These are phyloP conservation scores for Epizoanthus scotinus DNA, from an alignment of 92 coral and sea anemone species.

Conservation along the genomic window DNA sequence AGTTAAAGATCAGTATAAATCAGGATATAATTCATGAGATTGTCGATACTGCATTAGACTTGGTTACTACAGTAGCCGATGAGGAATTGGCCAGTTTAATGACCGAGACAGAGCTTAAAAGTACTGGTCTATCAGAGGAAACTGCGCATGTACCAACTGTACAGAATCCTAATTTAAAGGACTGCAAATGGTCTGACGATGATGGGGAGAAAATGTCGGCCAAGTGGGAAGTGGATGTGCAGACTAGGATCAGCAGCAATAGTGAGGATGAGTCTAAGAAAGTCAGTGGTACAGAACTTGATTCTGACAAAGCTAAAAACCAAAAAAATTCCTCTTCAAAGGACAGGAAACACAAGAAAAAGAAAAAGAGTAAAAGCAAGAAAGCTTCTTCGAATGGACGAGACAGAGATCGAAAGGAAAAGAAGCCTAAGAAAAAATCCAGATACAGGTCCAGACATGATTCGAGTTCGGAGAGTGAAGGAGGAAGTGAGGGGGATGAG, in stretches of 20 bases:
- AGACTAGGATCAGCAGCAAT: slow-evolving; percentile 11
- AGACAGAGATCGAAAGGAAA: slow-evolving; percentile 1
- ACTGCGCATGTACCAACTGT: not conserved
- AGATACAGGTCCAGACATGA: slow-evolving; percentile 8
- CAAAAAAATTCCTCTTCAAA: slow-evolving; percentile 16
- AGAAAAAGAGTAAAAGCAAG: slow-evolving; percentile 25
- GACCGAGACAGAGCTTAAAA: not conserved
- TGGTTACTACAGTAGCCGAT: not conserved
- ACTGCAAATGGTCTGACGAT: slow-evolving; percentile 21
- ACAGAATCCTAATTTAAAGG: not conserved
- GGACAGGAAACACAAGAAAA: slow-evolving; percentile 54
- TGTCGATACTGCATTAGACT: not conserved
- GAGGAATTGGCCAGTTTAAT: not conserved
- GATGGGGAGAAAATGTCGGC: not conserved
- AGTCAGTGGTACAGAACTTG: not conserved
- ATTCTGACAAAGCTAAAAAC: slow-evolving; percentile 1
- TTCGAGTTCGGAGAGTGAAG: slow-evolving; percentile 23
- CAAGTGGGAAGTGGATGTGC: slow-evolving; percentile 20
- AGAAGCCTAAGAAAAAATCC: not conserved
- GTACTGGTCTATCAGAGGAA: not conserved
- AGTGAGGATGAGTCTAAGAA: not conserved
- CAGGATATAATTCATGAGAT: not conserved
- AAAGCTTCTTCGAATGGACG: slow-evolving; percentile 16
- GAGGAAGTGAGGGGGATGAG: not conserved
- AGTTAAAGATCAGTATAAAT: not conserved